Percentiles rank a stretch among this genome's conserved stretches.
phyloP scores from a whole-genome alignment of 35 echinoderm and acorn worm genomes.

The Nesometra sesokonis region DNA sequence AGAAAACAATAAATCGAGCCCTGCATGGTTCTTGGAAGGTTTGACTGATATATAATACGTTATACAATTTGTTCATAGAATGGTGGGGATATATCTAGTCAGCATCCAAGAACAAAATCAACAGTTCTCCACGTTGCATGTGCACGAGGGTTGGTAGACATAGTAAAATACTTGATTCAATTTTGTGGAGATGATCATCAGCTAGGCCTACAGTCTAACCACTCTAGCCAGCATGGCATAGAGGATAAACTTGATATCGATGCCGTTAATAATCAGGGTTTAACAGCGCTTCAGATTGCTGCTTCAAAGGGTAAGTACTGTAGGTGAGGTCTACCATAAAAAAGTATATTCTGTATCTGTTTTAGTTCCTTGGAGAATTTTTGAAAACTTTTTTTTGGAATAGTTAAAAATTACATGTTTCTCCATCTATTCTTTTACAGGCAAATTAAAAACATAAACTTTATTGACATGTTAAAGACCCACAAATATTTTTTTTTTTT shows the following conservation, averaged over 20 bases:
- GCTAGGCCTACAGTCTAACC: neutral
- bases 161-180: slow-evolving; percentile 57
- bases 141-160: slow-evolving; percentile 61
- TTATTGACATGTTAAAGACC: too few relatives aligned
- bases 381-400: too few relatives aligned
- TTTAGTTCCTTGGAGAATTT: too few relatives aligned
- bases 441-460: too few relatives aligned
- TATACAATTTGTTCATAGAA: slow-evolving; percentile 22
- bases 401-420: too few relatives aligned
- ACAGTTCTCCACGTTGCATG: slow-evolving; percentile 85
- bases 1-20: too few relatives aligned
- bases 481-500: too few relatives aligned
- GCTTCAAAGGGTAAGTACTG: slow-evolving; percentile 65
- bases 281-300: slow-evolving; percentile 74
- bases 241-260: slow-evolving; percentile 44
- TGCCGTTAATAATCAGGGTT: slow-evolving; percentile 59
- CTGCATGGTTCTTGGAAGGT: too few relatives aligned
- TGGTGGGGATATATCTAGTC: slow-evolving; percentile 70
- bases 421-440: too few relatives aligned
- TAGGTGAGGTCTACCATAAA: neutral
- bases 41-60: too few relatives aligned
- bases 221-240: neutral
- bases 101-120: slow-evolving; percentile 68
- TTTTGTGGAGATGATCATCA: slow-evolving; percentile 22
- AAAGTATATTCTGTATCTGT: too few relatives aligned